Base-by-base conservation (phyloP, 2,797 vertebrate species). In the Cygnus olor region DNA sequence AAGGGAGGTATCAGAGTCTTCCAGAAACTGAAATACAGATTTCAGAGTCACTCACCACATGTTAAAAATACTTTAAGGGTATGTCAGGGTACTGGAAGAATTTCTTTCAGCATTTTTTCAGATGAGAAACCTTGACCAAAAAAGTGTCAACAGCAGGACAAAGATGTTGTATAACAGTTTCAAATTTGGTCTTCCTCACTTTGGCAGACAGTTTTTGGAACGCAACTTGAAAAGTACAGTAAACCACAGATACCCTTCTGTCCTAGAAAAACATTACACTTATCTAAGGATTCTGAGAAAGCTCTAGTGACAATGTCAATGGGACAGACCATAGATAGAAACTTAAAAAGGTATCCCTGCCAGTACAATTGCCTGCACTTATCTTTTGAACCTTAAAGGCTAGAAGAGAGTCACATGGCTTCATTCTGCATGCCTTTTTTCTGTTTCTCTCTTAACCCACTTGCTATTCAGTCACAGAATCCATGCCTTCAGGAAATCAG, bases 1-100 rank as follows among this genome's bases (percentile, higher is more conserved):
- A 94, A 99, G 97, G 30, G 99, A 99, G 10, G 98, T 98, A 95
- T 99, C 98, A 4, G 98, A 99, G 93, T 98, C 98, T 63, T 98
- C 98, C 88, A 99, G 72, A 88, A 99, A 98, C 99, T 99, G 85
- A 20, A 96, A 91, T n/a, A 89, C 32, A 95, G 18, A 95, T 88
- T 74, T 91, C 27, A 97, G 8, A 94, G 68, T 94, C 53, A 97
- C 10, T 65, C 34, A 79, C 3, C 57, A 42, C 53, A 72, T 22
- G 51, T 60, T 73, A 42, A 72, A 90, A 95, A 86, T 51, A 38
- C n/a, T 34, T 93, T 9, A n/a, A 82, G 66, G 36, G 68, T 47
- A 87, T 30, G 11, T 36, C 45, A 90, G n/a, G 18, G 88, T 32
- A 68, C 86, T 1, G 1, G 30, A 69, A 91, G 38, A 84, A 79